Percentiles rank a stretch among this genome's conserved stretches.
Evolutionary conservation across 2,797 vertebrate genomes (phyloP).

Genomic region (Nasua narica): DNA sequence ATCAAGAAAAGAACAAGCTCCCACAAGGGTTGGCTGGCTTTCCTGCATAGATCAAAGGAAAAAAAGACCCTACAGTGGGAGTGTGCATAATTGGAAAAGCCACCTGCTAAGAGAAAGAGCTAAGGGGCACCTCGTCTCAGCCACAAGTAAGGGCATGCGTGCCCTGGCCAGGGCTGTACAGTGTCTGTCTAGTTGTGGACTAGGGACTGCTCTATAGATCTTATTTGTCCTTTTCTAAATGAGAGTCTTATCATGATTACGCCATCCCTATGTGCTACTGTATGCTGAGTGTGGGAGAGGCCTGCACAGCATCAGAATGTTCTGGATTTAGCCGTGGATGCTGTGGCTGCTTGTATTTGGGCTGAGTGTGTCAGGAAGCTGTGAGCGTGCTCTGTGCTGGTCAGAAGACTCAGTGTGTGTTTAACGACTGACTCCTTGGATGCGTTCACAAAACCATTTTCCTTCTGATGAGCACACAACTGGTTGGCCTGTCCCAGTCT

Average conservation of each 20-base stretch:
- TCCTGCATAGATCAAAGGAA: neutral
- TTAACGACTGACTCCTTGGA: neutral
- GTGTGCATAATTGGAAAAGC: neutral
- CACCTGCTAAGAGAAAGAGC: neutral
- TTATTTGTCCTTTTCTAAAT: neutral
- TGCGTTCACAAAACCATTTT: neutral
- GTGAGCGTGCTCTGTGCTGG: neutral
- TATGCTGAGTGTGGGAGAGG: neutral
- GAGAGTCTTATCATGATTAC: neutral
- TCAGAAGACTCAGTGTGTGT: neutral
- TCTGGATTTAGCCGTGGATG: neutral
- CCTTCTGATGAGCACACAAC: neutral
- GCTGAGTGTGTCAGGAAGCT: neutral
- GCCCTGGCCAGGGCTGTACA: accelerated
- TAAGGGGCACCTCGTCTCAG: accelerated
- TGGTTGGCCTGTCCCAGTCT: neutral
- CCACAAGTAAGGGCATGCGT: accelerated
- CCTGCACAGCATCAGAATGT: neutral
- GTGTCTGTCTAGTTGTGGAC: accelerated
- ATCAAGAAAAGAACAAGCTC: neutral
- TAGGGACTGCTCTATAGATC: accelerated
- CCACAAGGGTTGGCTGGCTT: neutral
- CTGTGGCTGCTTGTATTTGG: neutral
- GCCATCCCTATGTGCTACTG: accelerated
- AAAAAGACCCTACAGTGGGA: neutral